Conservation (phyloP, 2,888 invertebrate species). For the Plebejus anna region DNA sequence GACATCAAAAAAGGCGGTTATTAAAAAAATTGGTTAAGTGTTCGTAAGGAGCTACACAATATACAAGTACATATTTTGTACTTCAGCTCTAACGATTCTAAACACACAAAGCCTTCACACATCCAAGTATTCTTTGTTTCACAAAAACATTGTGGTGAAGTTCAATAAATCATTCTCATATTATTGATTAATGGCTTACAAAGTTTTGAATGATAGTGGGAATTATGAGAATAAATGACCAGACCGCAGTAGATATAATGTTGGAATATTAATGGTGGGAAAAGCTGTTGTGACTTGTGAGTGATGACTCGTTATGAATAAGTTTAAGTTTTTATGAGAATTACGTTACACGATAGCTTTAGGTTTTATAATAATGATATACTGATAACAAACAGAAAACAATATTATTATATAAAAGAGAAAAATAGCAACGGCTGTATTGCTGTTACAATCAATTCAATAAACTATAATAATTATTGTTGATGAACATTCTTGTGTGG, state of each 20-base stretch:
- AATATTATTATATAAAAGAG: no score
- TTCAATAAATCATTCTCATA: constrained; percentile 6
- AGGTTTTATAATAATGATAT: no score
- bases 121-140: not conserved
- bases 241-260: constrained; percentile 1
- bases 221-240: constrained; percentile 12
- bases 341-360: no score
- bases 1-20: no score
- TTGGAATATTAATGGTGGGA: constrained; percentile 2
- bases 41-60: no score
- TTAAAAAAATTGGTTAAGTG: no score
- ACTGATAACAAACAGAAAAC: no score
- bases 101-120: not conserved
- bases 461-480: no score
- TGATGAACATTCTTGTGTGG: no score
- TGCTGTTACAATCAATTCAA: no score
- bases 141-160: not conserved
- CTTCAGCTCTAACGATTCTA: not conserved
- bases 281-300: constrained; percentile 1
- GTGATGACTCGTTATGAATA: not conserved
- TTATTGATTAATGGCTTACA: constrained; percentile 15
- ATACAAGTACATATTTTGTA: not conserved
- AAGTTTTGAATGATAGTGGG: constrained; percentile 16
- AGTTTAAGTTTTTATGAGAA: not conserved
- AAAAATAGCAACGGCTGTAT: no score